A percentile compares a stretch with the other conserved stretches of the same genome.
These are phyloP conservation scores for Odontothrips loti DNA, from an alignment of 2,888 invertebrate species.

Conservation along the genomic window DNA sequence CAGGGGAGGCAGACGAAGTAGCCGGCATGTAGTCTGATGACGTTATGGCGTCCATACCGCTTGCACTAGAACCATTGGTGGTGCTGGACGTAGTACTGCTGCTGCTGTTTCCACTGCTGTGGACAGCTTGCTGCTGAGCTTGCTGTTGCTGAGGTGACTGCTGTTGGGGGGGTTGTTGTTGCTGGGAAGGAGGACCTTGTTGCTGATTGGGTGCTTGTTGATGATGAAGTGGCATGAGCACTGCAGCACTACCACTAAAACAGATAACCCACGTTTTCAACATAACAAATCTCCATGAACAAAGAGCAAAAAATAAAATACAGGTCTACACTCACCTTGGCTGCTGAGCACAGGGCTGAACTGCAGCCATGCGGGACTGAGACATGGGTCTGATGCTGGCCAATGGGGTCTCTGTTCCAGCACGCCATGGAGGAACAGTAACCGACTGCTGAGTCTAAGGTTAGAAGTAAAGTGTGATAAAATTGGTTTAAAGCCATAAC, in stretches of 20 bases:
- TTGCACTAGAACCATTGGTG: slow-evolving; percentile 43
- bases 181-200: background rate
- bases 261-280: background rate
- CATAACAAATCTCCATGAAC: slow-evolving; percentile 28
- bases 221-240: slow-evolving; percentile 39
- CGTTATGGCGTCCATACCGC: slow-evolving; percentile 52
- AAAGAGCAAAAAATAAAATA: slow-evolving; percentile 33
- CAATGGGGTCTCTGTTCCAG: slow-evolving; percentile 71
- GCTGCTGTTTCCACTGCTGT: slow-evolving; percentile 57
- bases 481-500: no score
- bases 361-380: slow-evolving; percentile 66
- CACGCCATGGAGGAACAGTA: slow-evolving; percentile 64
- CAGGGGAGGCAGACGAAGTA: slow-evolving; percentile 58
- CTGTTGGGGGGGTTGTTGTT: background rate
- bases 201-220: slow-evolving; percentile 33
- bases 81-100: slow-evolving; percentile 47
- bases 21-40: slow-evolving; percentile 81
- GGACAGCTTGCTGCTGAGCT: slow-evolving; percentile 37
- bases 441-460: slow-evolving; percentile 48
- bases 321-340: slow-evolving; percentile 37
- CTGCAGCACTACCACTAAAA: slow-evolving; percentile 31
- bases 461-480: background rate
- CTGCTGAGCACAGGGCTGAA: slow-evolving; percentile 63
- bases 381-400: slow-evolving; percentile 92
- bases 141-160: slow-evolving; percentile 36